Conservation (phyloP, 2,888 invertebrate genomes). For the Drosophila quinaria region DNA sequence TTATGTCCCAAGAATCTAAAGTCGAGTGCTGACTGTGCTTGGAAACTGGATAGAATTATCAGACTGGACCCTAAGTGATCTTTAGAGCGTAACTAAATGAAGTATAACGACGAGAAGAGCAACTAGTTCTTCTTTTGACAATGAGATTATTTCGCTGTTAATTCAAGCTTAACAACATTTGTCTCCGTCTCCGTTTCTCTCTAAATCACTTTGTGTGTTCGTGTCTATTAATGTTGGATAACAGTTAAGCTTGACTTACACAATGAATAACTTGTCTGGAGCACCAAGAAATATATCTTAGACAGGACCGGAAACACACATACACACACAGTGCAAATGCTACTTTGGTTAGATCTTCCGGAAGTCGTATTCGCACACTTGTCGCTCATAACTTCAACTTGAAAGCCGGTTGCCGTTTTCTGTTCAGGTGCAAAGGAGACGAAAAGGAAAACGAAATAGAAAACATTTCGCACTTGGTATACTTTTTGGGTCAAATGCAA, state of each 20-base stretch:
- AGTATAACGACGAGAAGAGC: neutral
- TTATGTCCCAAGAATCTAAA: constrained; percentile 27
- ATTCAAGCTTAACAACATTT: neutral
- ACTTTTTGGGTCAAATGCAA: constrained; percentile 67
- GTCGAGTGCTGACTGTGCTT: constrained; percentile 25
- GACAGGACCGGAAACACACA: constrained; percentile 32
- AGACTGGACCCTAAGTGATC: constrained; percentile 6
- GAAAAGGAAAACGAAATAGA: constrained; percentile 47
- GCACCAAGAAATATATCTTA: constrained; percentile 48
- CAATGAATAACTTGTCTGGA: constrained; percentile 61
- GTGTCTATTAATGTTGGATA: constrained; percentile 49
- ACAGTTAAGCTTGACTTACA: constrained; percentile 38
- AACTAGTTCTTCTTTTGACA: constrained; percentile 8
- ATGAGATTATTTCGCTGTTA: constrained; percentile 31
- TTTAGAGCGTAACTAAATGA: constrained; percentile 23
- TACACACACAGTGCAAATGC: constrained; percentile 18
- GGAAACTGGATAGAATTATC: constrained; percentile 32
- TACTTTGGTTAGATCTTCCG: constrained; percentile 25
- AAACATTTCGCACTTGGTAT: constrained; percentile 59
- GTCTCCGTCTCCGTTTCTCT: neutral
- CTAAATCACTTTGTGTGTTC: neutral
- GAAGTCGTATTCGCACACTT: constrained; percentile 76
- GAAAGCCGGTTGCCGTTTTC: constrained; percentile 33
- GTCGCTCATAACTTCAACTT: constrained; percentile 73
- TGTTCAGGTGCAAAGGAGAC: constrained; percentile 52